Conservation (phyloP, 37 sponge, comb jelly and placozoan genomes). For the Ianthella basta region DNA sequence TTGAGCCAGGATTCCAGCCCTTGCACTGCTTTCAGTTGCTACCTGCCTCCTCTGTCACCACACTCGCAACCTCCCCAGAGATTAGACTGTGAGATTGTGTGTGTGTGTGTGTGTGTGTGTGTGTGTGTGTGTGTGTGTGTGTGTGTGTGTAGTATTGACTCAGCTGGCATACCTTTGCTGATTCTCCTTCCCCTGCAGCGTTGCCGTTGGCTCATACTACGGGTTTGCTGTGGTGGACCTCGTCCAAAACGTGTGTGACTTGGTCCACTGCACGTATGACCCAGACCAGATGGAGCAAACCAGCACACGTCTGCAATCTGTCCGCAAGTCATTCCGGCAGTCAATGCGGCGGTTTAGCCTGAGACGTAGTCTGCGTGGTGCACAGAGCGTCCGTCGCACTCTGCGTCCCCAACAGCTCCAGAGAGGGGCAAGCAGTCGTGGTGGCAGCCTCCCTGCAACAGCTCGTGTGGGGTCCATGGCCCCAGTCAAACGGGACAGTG, state of each 20-base stretch:
- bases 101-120: background rate
- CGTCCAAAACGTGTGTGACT: slow-evolving; percentile 45
- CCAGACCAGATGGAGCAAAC: slow-evolving; percentile 27
- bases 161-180: background rate
- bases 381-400: slow-evolving; percentile 64
- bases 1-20: slow-evolving; percentile 82
- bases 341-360: slow-evolving; percentile 71
- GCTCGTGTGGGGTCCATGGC: background rate
- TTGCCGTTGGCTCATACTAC: slow-evolving; percentile 77
- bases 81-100: slow-evolving; percentile 65
- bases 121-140: slow-evolving; percentile 13
- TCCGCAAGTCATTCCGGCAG: slow-evolving; percentile 83
- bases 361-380: slow-evolving; percentile 62
- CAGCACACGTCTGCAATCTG: slow-evolving; percentile 70
- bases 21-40: slow-evolving; percentile 60
- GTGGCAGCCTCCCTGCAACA: slow-evolving; percentile 13
- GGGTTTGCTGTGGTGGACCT: slow-evolving; percentile 83
- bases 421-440: background rate
- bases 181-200: slow-evolving; percentile 26
- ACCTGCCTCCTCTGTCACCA: slow-evolving; percentile 71
- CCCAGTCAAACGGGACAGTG: slow-evolving; percentile 43
- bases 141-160: background rate
- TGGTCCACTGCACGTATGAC: slow-evolving; percentile 67
- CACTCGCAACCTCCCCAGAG: slow-evolving; percentile 64
- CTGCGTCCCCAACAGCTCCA: slow-evolving; percentile 49